A percentile compares a stretch with the other conserved stretches of the same genome.
Conservation (phyloP, 2,888 invertebrate species). For the Lapara coniferarum region DNA sequence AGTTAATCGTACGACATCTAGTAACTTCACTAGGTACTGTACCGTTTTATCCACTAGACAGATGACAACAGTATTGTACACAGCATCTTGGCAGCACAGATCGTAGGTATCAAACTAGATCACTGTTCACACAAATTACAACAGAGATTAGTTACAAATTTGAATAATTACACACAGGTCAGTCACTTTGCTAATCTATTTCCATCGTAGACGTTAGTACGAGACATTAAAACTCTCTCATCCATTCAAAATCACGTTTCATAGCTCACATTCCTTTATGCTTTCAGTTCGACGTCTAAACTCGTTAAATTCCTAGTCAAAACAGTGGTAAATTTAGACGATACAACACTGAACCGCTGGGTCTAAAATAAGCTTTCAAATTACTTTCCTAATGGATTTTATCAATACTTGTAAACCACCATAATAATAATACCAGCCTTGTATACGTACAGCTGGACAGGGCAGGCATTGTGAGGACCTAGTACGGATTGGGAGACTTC, state of each 20-base stretch:
- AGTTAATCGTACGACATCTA: too few species aligned
- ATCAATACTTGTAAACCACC: neutral
- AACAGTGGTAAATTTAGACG: constrained; percentile 11
- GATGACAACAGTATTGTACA: too few species aligned
- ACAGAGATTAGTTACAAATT: neutral
- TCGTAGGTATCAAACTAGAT: too few species aligned
- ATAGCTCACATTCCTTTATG: neutral
- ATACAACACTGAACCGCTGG: neutral
- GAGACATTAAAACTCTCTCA: constrained; percentile 17
- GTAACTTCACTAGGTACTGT: too few species aligned
- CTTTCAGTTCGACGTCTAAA: constrained; percentile 7
- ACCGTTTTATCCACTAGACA: too few species aligned
- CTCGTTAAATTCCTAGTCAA: constrained; percentile 18
- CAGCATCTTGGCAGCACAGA: too few species aligned
- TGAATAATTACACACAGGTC: neutral
- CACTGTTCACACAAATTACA: too few species aligned
- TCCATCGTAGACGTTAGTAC: constrained; percentile 17
- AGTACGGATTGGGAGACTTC: too few species aligned
- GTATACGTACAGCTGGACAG: too few species aligned
- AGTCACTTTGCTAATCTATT: constrained; percentile 21
- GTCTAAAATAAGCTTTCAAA: neutral
- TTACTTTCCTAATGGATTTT: neutral
- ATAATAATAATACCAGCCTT: too few species aligned
- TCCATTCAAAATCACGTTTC: constrained; percentile 18
- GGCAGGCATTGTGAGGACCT: too few species aligned